phyloP scores from a whole-genome alignment of 2,113 vertebrate species.

The Nymphicus hollandicus region DNA sequence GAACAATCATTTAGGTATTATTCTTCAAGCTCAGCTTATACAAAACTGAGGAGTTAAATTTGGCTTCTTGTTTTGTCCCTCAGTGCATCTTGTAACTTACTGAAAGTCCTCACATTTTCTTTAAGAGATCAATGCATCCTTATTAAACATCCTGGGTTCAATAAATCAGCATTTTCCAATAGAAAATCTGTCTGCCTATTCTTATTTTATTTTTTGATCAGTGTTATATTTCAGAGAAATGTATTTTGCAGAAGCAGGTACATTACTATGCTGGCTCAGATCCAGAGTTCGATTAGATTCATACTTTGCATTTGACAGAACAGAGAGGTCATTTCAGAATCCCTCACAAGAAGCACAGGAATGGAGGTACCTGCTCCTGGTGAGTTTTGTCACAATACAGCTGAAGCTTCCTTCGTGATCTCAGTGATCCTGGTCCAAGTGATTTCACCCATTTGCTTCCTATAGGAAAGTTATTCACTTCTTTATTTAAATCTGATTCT shows the following conservation, averaged over 20 bases:
- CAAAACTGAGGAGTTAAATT: not conserved
- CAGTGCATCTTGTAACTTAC: not conserved
- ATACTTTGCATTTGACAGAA: constrained; percentile 50
- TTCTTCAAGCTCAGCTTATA: not conserved
- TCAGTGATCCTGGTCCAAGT: not conserved
- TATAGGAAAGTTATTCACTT: not conserved
- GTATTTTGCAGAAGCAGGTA: constrained; percentile 46
- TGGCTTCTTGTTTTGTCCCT: not conserved
- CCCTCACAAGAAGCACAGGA: not conserved
- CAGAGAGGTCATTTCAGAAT: constrained; percentile 27
- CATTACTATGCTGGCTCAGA: constrained; percentile 41
- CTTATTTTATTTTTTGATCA: constrained; percentile 59
- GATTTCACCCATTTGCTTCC: not conserved
- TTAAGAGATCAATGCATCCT: constrained; percentile 24
- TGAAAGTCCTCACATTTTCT: not conserved
- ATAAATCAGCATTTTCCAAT: constrained; percentile 62
- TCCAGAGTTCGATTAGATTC: constrained; percentile 35
- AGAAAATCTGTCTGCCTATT: constrained; percentile 54
- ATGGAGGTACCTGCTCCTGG: not conserved
- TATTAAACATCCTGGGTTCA: constrained; percentile 27
- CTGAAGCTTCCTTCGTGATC: not conserved
- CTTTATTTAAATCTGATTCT: not conserved
- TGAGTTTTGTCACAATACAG: not conserved
- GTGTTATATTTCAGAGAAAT: constrained; percentile 57
- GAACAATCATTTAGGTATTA: not conserved